Evolutionary conservation across 2,113 vertebrate species (phyloP).

Genomic region (Puma concolor): DNA sequence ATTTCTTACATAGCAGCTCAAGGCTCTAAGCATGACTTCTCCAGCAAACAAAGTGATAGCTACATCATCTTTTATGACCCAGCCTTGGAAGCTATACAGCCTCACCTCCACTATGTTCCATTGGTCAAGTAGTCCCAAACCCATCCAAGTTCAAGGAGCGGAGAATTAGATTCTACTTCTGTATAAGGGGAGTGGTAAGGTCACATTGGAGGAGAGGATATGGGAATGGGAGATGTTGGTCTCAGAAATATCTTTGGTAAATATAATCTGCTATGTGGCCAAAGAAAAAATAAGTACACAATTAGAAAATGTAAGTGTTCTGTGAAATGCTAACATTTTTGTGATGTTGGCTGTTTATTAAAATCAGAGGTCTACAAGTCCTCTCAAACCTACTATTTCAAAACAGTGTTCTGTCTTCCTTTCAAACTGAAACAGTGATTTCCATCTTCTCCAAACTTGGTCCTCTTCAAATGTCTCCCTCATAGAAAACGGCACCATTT

Average conservation of each 20-base stretch:
- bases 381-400: neutral
- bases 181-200: neutral
- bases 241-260: neutral
- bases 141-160: neutral
- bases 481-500: neutral
- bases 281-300: neutral
- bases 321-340: conserved; percentile 7
- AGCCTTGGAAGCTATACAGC: neutral
- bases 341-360: neutral
- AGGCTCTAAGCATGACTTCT: neutral
- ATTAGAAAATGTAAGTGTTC: neutral
- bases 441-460: neutral
- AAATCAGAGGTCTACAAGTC: neutral
- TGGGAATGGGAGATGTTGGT: neutral
- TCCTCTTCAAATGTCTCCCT: neutral
- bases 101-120: neutral
- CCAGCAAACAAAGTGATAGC: neutral
- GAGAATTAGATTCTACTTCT: neutral
- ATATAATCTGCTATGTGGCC: neutral
- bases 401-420: neutral
- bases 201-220: neutral
- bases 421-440: neutral
- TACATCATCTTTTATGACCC: neutral
- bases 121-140: neutral
- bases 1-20: neutral